Base-by-base conservation (phyloP, 2,888 invertebrate genomes). In the Muschampia plurimacula region DNA sequence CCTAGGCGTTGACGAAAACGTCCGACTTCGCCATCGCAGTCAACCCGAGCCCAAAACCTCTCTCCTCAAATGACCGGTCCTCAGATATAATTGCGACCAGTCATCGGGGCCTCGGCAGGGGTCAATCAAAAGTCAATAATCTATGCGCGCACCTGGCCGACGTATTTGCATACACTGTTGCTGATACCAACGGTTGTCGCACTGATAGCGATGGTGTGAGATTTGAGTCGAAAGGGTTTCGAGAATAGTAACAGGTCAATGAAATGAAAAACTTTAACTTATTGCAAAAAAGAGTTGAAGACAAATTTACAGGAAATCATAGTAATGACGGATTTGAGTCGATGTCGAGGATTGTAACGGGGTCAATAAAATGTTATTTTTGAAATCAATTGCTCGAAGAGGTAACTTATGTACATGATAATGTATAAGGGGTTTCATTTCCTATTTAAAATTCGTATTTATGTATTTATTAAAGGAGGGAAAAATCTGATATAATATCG, bases 151-250 rank as follows among this genome's bases (percentile, higher is more conserved):
- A 72, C 72, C 72, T 72, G 72, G 72, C 63, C 60, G 57, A 66
- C 46, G 28, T 65, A 76, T 76, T 68, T 74, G 69, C 67, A 74
- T 74, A 77, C 69, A 70, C 75, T 69, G 57, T 9, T 13, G 44
- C 1, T 55, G 10, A 10, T 79, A 81, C 79, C 52, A 76, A 64
- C 15, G 69, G 44, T 74, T 76, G 72, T 79, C 77, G 77, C 74
- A 62, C n/a, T n/a, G 44, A 71, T 66, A 15, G 32, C 13, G 2
- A 9, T 22, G 15, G 2, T 15, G 59, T 60, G 36, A 32, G 12
- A 49, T 6, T 15, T 8, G 60, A 65, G 57, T n/a, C 59, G 59
- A 32, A 62, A 2, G 2, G 36, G 6, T 9, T 39, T 62, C 32
- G 9, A 62, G 39, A 15, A 39, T 32, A 32, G 22, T 52, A 10